Evolutionary conservation across 1,140 invertebrate species (phyloP).

Genomic region (Drosophila varians): DNA sequence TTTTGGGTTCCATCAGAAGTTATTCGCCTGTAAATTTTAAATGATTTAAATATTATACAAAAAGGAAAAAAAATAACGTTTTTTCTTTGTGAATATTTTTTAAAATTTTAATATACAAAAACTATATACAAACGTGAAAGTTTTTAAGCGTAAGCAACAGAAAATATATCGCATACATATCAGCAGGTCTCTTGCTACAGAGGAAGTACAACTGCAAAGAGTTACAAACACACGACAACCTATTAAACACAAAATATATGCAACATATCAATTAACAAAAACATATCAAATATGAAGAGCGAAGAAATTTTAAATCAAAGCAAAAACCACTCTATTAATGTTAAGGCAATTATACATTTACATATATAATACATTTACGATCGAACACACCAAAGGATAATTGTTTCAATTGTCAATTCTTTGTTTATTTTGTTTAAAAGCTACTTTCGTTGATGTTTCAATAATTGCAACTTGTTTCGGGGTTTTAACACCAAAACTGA

Average conservation of each 20-base stretch:
- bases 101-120: slow-evolving; percentile 51
- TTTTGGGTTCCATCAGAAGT: slow-evolving; percentile 35
- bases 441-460: background rate
- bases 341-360: slow-evolving; percentile 18
- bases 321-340: slow-evolving; percentile 10
- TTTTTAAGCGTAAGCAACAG: slow-evolving; percentile 52
- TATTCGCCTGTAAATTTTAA: slow-evolving; percentile 34
- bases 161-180: slow-evolving; percentile 76
- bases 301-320: slow-evolving; percentile 17
- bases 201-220: slow-evolving; percentile 28
- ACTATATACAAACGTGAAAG: slow-evolving; percentile 38
- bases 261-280: slow-evolving; percentile 74
- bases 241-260: slow-evolving; percentile 54
- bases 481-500: slow-evolving; percentile 75
- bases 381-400: slow-evolving; percentile 21
- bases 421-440: background rate
- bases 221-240: slow-evolving; percentile 35
- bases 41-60: slow-evolving; percentile 12
- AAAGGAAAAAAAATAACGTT: slow-evolving; percentile 35
- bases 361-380: slow-evolving; percentile 1
- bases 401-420: background rate
- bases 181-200: slow-evolving; percentile 47
- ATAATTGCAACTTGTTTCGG: slow-evolving; percentile 72
- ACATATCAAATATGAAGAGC: slow-evolving; percentile 72
- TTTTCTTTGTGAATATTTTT: slow-evolving; percentile 68